Evolutionary conservation across 2,113 vertebrate genomes (phyloP).

Genomic region (Cercopithecus mona): DNA sequence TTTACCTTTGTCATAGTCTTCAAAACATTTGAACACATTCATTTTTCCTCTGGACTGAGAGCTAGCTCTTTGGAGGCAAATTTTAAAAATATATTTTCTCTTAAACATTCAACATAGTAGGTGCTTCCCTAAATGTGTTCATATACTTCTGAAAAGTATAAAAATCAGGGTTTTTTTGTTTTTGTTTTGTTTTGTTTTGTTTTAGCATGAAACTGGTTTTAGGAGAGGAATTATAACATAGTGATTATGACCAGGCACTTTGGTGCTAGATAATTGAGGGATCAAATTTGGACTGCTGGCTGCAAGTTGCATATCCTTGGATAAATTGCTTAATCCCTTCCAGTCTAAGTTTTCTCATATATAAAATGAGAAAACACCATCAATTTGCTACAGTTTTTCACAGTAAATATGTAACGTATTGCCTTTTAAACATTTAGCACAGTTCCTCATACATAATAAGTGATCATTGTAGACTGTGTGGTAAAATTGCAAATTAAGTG

Average conservation of each 20-base stretch:
- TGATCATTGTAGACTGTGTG: background rate
- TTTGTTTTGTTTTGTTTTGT: too few species aligned
- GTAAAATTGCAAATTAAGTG: constrained; percentile 21
- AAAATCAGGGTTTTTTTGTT: background rate
- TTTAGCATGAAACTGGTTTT: background rate
- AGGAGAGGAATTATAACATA: background rate
- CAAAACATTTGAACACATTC: background rate
- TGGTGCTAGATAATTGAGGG: background rate
- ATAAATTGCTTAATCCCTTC: background rate
- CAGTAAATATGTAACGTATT: background rate
- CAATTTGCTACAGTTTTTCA: background rate
- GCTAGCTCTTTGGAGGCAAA: background rate
- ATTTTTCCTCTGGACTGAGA: background rate
- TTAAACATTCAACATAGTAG: background rate
- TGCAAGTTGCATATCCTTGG: background rate
- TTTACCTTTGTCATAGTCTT: background rate
- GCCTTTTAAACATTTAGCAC: constrained; percentile 19
- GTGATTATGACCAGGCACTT: background rate
- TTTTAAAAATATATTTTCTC: background rate
- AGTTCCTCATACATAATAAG: background rate
- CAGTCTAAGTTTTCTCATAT: background rate
- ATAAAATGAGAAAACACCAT: background rate
- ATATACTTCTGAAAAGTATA: background rate
- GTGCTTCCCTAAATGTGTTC: constrained; percentile 18
- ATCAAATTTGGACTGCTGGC: constrained; percentile 19